Evolutionary conservation across 2,113 vertebrate species (phyloP).

Genomic region (Colistium nudipinnis): DNA sequence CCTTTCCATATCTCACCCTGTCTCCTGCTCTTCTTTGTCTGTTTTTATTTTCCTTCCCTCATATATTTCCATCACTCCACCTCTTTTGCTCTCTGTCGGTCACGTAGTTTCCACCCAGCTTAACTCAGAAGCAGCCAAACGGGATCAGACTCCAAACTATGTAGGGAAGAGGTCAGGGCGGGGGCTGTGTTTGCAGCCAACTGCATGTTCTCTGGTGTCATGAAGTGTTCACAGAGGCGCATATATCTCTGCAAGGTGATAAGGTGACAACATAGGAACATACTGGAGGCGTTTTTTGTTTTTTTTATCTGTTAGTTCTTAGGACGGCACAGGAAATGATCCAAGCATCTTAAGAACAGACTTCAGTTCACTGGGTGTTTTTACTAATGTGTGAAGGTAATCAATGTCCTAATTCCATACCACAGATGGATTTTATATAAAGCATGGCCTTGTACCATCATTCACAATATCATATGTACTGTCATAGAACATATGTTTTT

Average conservation of each 20-base stretch:
- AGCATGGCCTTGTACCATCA: not conserved
- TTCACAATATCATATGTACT: too few relatives aligned
- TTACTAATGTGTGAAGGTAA: not conserved
- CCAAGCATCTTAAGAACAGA: not conserved
- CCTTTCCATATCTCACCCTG: conserved; percentile 9
- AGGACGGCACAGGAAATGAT: not conserved
- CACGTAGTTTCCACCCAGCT: conserved; percentile 46
- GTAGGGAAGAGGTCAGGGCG: conserved; percentile 45
- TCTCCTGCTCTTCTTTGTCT: conserved; percentile 20
- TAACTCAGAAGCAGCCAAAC: conserved; percentile 31
- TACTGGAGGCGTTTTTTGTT: not conserved
- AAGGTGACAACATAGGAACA: conserved; percentile 13
- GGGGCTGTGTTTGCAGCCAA: conserved; percentile 15
- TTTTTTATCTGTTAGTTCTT: not conserved
- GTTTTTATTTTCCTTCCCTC: conserved; percentile 16
- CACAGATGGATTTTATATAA: too few relatives aligned
- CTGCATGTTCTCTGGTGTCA: conserved; percentile 24
- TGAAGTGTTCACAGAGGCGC: not conserved
- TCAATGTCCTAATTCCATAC: not conserved
- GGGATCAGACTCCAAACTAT: conserved; percentile 60
- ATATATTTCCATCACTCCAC: conserved; percentile 4
- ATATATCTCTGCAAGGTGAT: not conserved
- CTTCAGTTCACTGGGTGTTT: not conserved
- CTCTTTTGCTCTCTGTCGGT: not conserved
- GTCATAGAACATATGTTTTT: too few relatives aligned